Percentiles rank a stretch among this genome's conserved stretches.
Evolutionary conservation across 2,113 vertebrate species (phyloP).

Genomic region (Corythaeola cristata): DNA sequence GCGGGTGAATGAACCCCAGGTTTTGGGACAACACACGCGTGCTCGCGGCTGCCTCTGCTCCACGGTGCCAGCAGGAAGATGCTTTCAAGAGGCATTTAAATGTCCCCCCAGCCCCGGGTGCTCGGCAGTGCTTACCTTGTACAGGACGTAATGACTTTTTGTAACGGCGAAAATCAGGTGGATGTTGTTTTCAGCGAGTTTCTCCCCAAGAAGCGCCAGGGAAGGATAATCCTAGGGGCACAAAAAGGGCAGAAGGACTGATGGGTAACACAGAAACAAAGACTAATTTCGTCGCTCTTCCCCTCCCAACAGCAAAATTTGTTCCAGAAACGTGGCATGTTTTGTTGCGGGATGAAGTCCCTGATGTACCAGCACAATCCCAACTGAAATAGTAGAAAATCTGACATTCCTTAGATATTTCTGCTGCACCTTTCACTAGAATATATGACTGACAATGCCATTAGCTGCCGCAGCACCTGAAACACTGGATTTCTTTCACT

Average conservation of each 20-base stretch:
- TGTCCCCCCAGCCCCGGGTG: neutral
- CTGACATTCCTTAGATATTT: neutral
- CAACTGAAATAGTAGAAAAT: neutral
- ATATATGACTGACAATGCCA: neutral
- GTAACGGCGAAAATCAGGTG: constrained; percentile 96
- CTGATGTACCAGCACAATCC: neutral
- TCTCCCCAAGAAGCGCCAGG: constrained; percentile 93
- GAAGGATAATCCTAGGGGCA: constrained; percentile 91
- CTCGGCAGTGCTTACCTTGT: constrained; percentile 80
- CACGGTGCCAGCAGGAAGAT: neutral
- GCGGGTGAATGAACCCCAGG: too few species aligned
- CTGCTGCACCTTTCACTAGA: neutral
- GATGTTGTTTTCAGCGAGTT: constrained; percentile 96
- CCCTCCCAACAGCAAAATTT: neutral
- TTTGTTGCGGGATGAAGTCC: neutral
- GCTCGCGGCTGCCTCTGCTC: neutral
- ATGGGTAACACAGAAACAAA: neutral
- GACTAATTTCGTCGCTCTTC: neutral
- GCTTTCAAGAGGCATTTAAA: neutral
- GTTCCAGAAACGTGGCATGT: neutral
- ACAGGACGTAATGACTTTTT: constrained; percentile 89
- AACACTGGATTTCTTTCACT: neutral
- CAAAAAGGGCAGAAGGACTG: neutral
- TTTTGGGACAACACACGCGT: too few species aligned
- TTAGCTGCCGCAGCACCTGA: neutral